Evolutionary conservation across 2,888 invertebrate species (phyloP), one percentile per base, ranked within the genome.

Genomic region (Lochmaea crataegi): DNA sequence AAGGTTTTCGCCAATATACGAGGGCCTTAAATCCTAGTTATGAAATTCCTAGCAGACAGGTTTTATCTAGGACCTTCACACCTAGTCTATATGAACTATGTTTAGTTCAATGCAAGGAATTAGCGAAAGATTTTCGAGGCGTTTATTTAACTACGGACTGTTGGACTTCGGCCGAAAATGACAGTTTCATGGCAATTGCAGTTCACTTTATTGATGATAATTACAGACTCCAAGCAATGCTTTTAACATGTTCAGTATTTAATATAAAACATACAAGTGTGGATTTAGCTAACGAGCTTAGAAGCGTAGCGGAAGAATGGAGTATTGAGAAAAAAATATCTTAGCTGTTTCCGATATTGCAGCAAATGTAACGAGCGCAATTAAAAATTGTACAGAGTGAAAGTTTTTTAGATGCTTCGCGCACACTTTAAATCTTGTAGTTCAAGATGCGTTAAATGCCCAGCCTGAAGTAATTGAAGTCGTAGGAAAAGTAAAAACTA

Each of bases 391-490:
- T 1, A 22, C n/a, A 22, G n/a, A 58, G 5, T 38, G n/a, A 38
- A 60, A 60, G 60, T 16, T 32, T 60, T 32, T 60, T 60, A 2
- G 58, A 32, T 60, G 32, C 3, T n/a, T 14, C 32, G 18, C 41
- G 32, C 60, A n/a, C 41, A 38, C 38, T 22, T 32, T 76, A 41
- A 75, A 76, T 66, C 38, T 75, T 9, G 58, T 69, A 64, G 76
- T 76, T 14, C 63, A 69, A 38, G 38, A 60, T 51, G 60, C 66
- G 4, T 26, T 76, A 57, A 61, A 56, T 41, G 16, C 14, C 10
- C 57, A 70, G 10, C 26, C 64, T 53, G 51, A 18, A 12, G 22
- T 69, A 12, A 60, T 66, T n/a, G 16, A 57, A 22, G n/a, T 51
- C 5, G n/a, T 57, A 22, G 22, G 0, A 12, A 76, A 73, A 68